Evolutionary conservation across 64 coral and sea anemone genomes (phyloP), one percentile per base, ranked within the genome.

Genomic region (Trachythela sp.): DNA sequence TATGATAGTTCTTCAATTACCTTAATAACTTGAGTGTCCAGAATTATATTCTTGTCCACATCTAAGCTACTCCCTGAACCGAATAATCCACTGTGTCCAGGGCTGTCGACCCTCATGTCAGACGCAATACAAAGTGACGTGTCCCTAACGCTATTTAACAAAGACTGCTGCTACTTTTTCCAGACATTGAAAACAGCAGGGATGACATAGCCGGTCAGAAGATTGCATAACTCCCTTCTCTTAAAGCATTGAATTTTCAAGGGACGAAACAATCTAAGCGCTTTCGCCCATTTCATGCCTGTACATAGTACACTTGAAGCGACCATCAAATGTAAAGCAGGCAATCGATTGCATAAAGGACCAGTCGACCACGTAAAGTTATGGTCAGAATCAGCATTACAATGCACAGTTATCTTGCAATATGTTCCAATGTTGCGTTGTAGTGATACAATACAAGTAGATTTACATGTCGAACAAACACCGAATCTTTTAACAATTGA

Each of bases 11-110:
- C 15, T 49, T 49, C 48, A 49, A 15, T 15, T 86, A 86, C 84
- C 84, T 86, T 86, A n/a, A 86, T 86, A 86, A 86, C n/a, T 32
- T 86, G 84, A 10, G 84, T 86, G 43, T 49, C 84, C 43, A 86
- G 45, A 43, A 86, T 49, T 48, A 45, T 8, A 45, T 86, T 86
- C 30, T 41, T 86, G 33, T 86, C 84, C 14, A 86, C 84, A 86
- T 86, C 42, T 32, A 86, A 26, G 15, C 37, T 86, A 24, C 84
- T 86, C 30, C 84, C 84, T 17, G 84, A 86, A 13, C 84, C 84
- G 18, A 86, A 48, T 11, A 86, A 32, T 39, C 84, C 84, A 48
- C 40, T 86, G 45, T 86, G 84, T 10, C 84, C 84, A 43, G 84
- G 84, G 43, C 84, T 86, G 45, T 86, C 84, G 14, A 86, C 84